These are phyloP conservation scores for Brachyhypopomus occidentalis DNA, from an alignment of 2,113 vertebrate species.

Conservation along the genomic window DNA sequence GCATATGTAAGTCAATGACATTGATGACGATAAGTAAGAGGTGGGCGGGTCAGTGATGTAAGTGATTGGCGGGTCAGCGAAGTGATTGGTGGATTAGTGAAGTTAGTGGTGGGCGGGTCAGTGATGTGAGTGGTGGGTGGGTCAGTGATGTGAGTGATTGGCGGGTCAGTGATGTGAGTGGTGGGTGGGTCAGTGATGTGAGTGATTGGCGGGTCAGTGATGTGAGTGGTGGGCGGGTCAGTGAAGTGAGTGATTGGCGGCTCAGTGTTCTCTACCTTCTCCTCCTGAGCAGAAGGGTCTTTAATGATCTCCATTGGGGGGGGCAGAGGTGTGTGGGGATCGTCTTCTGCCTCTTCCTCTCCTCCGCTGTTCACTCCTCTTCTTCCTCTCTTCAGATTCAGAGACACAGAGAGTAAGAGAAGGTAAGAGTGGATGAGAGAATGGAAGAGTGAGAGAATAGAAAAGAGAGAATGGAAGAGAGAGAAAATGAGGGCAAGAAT, in stretches of 20 bases:
- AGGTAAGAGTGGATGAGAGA: background rate
- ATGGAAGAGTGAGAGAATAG: background rate
- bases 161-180: no score
- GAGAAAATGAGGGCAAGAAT: background rate
- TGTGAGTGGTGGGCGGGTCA: no score
- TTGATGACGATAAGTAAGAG: no score
- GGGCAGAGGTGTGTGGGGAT: conserved; percentile 89
- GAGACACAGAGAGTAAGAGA: background rate
- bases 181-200: no score
- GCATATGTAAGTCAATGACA: no score
- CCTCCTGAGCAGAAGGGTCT: conserved; percentile 90
- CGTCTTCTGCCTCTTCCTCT: conserved; percentile 95
- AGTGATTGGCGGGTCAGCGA: no score
- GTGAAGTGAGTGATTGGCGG: no score
- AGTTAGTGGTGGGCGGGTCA: no score
- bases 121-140: no score
- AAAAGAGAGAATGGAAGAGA: background rate
- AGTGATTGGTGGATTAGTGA: no score
- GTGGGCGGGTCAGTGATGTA: no score
- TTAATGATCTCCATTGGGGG: conserved; percentile 99
- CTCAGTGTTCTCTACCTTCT: conserved; percentile 75
- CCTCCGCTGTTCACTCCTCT: conserved; percentile 86
- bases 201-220: no score
- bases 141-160: background rate
- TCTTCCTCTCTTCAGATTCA: conserved; percentile 84